Conservation (phyloP, 2,113 vertebrate genomes). For the Paramormyrops kingsleyae region DNA sequence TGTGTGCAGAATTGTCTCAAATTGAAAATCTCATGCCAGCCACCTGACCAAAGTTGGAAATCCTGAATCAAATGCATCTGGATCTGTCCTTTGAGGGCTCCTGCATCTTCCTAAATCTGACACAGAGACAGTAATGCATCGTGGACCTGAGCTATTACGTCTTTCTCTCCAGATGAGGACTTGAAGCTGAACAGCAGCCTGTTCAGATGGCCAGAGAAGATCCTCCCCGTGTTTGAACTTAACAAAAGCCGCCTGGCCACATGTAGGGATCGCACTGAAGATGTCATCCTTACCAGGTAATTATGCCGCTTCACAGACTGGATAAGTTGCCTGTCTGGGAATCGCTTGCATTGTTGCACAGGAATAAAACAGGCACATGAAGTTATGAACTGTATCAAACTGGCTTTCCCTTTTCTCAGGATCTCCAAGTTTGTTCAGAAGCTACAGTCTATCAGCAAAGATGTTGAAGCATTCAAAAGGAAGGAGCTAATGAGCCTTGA, state of each 20-base stretch:
- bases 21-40: neutral
- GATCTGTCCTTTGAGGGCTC: neutral
- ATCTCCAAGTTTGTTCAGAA: conserved; percentile 57
- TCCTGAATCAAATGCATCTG: neutral
- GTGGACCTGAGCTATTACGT: neutral
- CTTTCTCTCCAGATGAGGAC: conserved; percentile 64
- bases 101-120: neutral
- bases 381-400: neutral
- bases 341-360: neutral
- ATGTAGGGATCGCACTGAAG: conserved; percentile 54
- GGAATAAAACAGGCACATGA: neutral
- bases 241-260: conserved; percentile 45
- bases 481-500: conserved; percentile 59
- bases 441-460: conserved; percentile 58
- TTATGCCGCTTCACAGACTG: neutral
- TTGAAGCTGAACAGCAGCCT: conserved; percentile 70
- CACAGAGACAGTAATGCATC: neutral
- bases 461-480: conserved; percentile 71
- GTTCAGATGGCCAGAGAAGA: conserved; percentile 74
- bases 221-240: conserved; percentile 62
- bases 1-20: neutral
- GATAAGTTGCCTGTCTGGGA: neutral
- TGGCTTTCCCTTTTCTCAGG: conserved; percentile 47
- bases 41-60: neutral
- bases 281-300: conserved; percentile 66